Percentiles rank a stretch among this genome's conserved stretches.
Evolutionary conservation across 2,888 invertebrate species (phyloP).

Genomic region (Sabatieria punctata): DNA sequence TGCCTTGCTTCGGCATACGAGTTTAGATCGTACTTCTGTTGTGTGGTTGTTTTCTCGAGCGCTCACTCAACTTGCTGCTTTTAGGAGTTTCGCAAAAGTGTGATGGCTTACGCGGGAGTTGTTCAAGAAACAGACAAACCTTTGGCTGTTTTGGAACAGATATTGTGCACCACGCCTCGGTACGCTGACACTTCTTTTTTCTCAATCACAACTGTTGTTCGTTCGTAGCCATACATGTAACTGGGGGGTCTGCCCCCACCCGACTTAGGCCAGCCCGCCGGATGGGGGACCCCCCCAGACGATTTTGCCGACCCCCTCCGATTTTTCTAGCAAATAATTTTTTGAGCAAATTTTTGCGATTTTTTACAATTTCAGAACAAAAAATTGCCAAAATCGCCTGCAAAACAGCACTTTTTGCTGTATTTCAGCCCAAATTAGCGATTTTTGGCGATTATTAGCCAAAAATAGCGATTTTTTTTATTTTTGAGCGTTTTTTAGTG

Average conservation of each 20-base stretch:
- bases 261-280: too few species aligned
- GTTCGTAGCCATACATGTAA: neutral
- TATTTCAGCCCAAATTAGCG: too few species aligned
- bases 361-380: neutral
- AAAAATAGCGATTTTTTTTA: too few species aligned
- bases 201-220: neutral
- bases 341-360: neutral
- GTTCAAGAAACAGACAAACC: conserved; percentile 91
- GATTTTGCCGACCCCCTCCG: neutral
- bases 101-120: conserved; percentile 91
- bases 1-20: too few species aligned
- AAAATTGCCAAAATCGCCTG: too few species aligned
- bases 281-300: too few species aligned
- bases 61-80: conserved; percentile 3
- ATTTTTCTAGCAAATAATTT: neutral
- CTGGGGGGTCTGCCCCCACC: too few species aligned
- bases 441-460: too few species aligned
- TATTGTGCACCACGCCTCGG: conserved; percentile 95
- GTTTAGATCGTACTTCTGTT: neutral
- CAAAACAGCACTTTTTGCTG: too few species aligned
- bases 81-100: conserved; percentile 82
- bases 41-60: neutral
- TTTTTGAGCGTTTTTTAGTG: too few species aligned
- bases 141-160: conserved; percentile 84
- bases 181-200: conserved; percentile 31